Base-by-base conservation (phyloP, 2,888 invertebrate genomes). In the Mythimna lalbum region DNA sequence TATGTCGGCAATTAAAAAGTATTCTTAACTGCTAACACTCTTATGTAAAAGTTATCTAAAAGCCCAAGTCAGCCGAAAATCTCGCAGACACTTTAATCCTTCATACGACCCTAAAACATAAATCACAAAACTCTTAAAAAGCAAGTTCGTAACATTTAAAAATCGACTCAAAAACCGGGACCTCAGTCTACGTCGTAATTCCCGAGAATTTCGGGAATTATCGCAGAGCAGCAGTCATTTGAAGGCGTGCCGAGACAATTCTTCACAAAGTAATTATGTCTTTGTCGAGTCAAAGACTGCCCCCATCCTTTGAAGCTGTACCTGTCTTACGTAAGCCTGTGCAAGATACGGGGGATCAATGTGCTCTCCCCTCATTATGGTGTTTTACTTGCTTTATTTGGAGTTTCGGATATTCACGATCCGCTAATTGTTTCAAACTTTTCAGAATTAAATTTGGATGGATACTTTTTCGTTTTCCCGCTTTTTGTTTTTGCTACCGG, bases 241-340 rank as follows among this genome's bases (percentile, higher is more conserved):
- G 57, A 59, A 62, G 72, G 63, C 78, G 67, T 63, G 55, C 67
- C 60, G 68, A 74, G 75, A 84, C 81, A 73, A 68, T 81, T 83
- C 81, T 82, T 81, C 76, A 60, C 84, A 76, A 84, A 81, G 84
- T 84, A 82, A 82, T 82, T 83, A 82, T 84, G 78, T 65, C 80
- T 82, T 82, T 82, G 80, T 73, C 43, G 74, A 78, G 73, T 78
- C 80, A 80, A 80, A 80, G 80, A 81, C 80, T 78, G 82, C 57
- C 73, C 79, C 55, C 62, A 61, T 73, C 82, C 78, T 80, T 82
- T 80, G 80, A 74, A 57, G 66, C 55, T 12, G 60, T 61, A 80
- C 70, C 81, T 80, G 76, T 31, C 69, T 79, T 69, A n/a, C 71
- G 74, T 70, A 78, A 80, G 74, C 67, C 10, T 66, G 68, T 67